Percentiles rank a stretch among this genome's conserved stretches.
Evolutionary conservation across 2,113 vertebrate species (phyloP).

Genomic region (Lophochroa leadbeateri): DNA sequence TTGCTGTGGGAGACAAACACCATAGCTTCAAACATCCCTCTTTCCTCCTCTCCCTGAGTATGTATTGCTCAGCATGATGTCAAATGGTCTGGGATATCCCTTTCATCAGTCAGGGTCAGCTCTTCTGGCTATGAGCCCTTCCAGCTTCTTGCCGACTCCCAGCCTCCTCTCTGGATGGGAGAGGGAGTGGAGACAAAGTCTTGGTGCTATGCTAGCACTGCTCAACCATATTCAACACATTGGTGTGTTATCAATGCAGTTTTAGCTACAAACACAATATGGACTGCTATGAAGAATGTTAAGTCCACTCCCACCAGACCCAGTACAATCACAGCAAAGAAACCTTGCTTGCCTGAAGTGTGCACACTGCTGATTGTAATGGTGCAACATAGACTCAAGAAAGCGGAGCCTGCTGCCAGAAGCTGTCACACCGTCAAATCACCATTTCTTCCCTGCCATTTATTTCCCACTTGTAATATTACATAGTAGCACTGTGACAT

Average conservation of each 20-base stretch:
- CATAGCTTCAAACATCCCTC: not conserved
- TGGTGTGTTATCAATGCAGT: rapidly evolving
- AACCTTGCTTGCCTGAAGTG: not conserved
- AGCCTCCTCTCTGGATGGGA: rapidly evolving
- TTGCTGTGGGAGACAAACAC: not conserved
- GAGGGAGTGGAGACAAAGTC: not conserved
- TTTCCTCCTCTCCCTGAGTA: not conserved
- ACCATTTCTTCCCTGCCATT: not conserved
- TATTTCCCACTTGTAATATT: not conserved
- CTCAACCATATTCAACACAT: not conserved
- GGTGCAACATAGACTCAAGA: not conserved
- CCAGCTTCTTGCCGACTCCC: not conserved
- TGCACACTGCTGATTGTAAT: not conserved
- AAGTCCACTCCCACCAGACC: not conserved
- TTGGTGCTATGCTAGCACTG: not conserved
- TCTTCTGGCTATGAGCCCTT: not conserved
- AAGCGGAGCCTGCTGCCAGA: not conserved
- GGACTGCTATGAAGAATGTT: not conserved
- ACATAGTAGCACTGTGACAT: not conserved
- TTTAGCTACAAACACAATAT: not conserved
- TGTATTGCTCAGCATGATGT: not conserved
- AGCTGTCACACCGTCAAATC: not conserved
- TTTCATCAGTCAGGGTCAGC: not conserved
- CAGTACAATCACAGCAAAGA: not conserved
- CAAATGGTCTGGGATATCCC: not conserved